Evolutionary conservation across 2,888 invertebrate genomes (phyloP), one percentile per base, ranked within the genome.

Genomic region (Sympetrum striolatum): DNA sequence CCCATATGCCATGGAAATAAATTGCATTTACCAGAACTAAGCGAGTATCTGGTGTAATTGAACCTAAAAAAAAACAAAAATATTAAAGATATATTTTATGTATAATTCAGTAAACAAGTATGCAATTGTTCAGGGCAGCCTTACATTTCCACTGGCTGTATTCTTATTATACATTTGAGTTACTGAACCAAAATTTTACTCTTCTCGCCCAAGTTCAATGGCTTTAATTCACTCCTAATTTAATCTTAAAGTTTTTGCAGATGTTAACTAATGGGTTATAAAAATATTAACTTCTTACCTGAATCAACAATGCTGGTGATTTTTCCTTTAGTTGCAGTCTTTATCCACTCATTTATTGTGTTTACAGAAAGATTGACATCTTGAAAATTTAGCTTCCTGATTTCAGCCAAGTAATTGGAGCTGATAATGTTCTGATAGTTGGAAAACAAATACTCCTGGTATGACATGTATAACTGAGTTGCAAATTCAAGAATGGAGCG

Each of bases 1-100:
- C 95, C 97, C 97, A 97, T 18, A 95, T 95, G n/a, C 97, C 97
- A 91, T 96, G 96, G 94, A 97, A 97, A 93, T 96, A 97, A 92
- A 97, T 94, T 0, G 96, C 97, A 92, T 97, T 97, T 92, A 97
- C 96, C 86, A 97, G 94, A 58, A 97, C 93, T 94, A 97, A 95
- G 92, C 96, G 94, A 0, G 96, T 96, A 6, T 94, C 93, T 0
- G 95, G 93, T 39, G 93, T 93, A 18, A 96, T 92, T 81, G 94
- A 93, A 10, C 92, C 96, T 96, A 93, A 73, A 94, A 94, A 90
- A 91, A 39, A 48, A 48, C 1, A 2, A 81, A 81, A 35, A 48
- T 25, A 53, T 53, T 48, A 25, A 4, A 25, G 3, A 35, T 15
- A 80, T 31, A 35, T 10, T 35, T 12, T 25, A 73, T 8, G n/a